Base-by-base conservation (phyloP, 2,797 vertebrate species). In the Salarias fasciatus region DNA sequence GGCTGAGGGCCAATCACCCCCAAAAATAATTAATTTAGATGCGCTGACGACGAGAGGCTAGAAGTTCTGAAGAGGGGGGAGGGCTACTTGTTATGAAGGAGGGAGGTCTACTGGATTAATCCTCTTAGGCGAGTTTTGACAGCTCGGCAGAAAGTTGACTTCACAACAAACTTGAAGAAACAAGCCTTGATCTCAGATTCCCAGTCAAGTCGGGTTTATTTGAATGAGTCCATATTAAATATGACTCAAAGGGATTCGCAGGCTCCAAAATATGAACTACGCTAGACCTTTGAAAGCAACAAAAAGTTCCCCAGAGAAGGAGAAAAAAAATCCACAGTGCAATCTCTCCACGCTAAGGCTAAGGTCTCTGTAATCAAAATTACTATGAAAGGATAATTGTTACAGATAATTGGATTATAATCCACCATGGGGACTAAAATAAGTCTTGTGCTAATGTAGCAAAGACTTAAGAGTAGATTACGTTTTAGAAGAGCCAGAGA, bases 71-170 rank as follows among this genome's bases (percentile, higher is more conserved):
- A 50, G 68, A 48, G 44, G 9, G 6, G 9, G 60, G 40, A 11
- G 53, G 18, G 18, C 42, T 53, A 5, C 52, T 47, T 41, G 51
- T 54, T 57, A 38, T 41, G 36, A 63, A 51, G 37, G 58, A 45
- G 35, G 35, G 18, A 44, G 41, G 63, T 52, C 58, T 46, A 29
- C 54, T 46, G 63, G 54, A 72, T 62, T 62, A 61, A 75, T 71
- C 66, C 63, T 72, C 64, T 68, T 11, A 33, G 40, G 40, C 41
- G 12, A 18, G 35, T 73, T 75, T 31, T 70, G 67, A 73, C 65
- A 71, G 70, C 62, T 36, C 8, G 6, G 33, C 44, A 38, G 36
- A 53, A 72, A 70, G 53, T 59, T 33, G 11, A 72, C 58, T 51
- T 29, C 41, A 62, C 61, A 74, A 63, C 44, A 62, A 76, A 72